Base-by-base conservation (phyloP, 1,140 invertebrate genomes). In the Penaeus chinensis region DNA sequence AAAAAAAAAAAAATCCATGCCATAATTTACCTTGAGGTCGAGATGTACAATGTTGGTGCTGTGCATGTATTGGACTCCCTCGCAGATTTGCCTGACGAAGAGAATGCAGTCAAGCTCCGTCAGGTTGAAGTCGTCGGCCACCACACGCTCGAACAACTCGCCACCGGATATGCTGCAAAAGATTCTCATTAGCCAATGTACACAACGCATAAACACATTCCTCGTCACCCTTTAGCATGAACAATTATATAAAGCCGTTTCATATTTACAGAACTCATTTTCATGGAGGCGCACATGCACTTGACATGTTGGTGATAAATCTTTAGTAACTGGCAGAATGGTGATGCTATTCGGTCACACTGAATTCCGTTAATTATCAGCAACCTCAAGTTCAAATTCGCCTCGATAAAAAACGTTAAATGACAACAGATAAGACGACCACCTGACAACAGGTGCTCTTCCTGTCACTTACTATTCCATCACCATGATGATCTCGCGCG, bases 1-100 rank as follows among this genome's bases (percentile, higher is more conserved):
- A n/a, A n/a, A n/a, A n/a, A n/a, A n/a, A n/a, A n/a, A n/a, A 10
- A 84, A n/a, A 27, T 24, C 11, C 74, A 84, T 60, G 22, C 54
- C 24, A 7, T 84, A 61, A 88, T 86, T 89, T 91, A 95, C 94
- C 92, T 98, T 98, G 37, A 99, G 92, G 92, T 98, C 97, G 62
- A 99, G 92, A 93, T 99, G 97, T 42, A 98, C 95, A 80, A 99
- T 94, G 82, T 94, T 95, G 89, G 96, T 94, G n/a, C 93, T 92
- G 91, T 98, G 97, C 95, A 99, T 97, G 90, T 97, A 98, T n/a
- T 94, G 93, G 1, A 98, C 95, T 16, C 96, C 97, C 90, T 96
- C 95, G 91, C 96, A 97, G 54, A 98, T 98, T 93, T 99, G 97
- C 19, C 95, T 93, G 92, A 98, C 94, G 91, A 98, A 99, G n/a